Evolutionary conservation across 2,888 invertebrate species (phyloP).

Genomic region (Odontocolon sp.): DNA sequence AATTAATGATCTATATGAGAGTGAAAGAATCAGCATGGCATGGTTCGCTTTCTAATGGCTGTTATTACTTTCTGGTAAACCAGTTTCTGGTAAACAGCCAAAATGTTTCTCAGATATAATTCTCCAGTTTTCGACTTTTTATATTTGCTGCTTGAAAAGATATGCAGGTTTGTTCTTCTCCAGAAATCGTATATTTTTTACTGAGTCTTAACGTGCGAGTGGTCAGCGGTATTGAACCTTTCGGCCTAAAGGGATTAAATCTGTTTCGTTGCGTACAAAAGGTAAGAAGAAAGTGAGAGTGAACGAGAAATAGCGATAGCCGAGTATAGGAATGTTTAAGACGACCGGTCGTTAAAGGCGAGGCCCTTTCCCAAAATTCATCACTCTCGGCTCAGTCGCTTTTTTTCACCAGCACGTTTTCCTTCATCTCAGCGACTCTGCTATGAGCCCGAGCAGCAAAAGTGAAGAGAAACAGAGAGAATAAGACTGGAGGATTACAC

Average conservation of each 20-base stretch:
- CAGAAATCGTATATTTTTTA: neutral
- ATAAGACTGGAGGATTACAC: slow-evolving; percentile 57
- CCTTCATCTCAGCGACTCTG: neutral
- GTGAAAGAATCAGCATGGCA: slow-evolving; percentile 19
- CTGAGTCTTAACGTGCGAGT: neutral
- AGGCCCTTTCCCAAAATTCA: slow-evolving; percentile 2
- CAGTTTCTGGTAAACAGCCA: too few relatives aligned
- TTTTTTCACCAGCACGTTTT: neutral
- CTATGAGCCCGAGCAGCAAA: neutral
- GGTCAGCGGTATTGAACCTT: slow-evolving; percentile 24
- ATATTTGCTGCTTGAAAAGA: neutral
- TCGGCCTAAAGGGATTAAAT: slow-evolving; percentile 70
- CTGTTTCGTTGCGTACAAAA: slow-evolving; percentile 69
- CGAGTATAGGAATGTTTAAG: too few relatives aligned
- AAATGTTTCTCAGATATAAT: neutral
- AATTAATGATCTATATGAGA: slow-evolving; percentile 76
- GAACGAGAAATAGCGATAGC: slow-evolving; percentile 28
- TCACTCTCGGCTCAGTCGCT: neutral
- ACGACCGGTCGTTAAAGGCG: neutral
- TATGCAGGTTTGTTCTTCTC: neutral
- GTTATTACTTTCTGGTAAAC: slow-evolving; percentile 8
- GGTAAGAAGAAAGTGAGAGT: slow-evolving; percentile 59
- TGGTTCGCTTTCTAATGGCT: slow-evolving; percentile 21
- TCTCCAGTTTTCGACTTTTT: neutral
- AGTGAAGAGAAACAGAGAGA: neutral